Evolutionary conservation across 1,140 invertebrate genomes (phyloP), one percentile per base, ranked within the genome.

Genomic region (Drosophila baimaii): DNA sequence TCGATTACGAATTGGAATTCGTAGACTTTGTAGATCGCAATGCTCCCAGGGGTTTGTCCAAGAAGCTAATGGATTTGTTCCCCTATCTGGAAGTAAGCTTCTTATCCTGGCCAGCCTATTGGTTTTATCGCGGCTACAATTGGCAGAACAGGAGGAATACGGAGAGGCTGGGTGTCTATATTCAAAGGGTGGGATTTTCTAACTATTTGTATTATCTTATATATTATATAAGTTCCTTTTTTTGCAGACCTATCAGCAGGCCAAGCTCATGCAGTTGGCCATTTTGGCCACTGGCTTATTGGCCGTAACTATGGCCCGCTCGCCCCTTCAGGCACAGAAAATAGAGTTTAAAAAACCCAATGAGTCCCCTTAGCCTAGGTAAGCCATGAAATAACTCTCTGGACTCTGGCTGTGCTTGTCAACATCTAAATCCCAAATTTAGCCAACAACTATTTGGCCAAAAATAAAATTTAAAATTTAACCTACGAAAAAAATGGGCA

Each of bases 61-160:
- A 56, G 0, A 91, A 84, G 21, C 23, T 91, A 5, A 44, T 79
- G 7, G 61, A 33, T 2, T 62, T 90, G 23, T 3, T 79, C 35
- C 90, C 90, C 5, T 91, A 68, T 54, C 21, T 91, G 41, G 44
- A 69, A n/a, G 13, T 62, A 0, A 77, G 85, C 17, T 74, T 91
- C 1, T n/a, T 90, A 1, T 49, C 74, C 15, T 91, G 90, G 90
- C 90, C 90, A 17, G 43, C 63, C 3, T 91, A 68, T 47, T 91
- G 90, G 90, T 0, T 90, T 8, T 91, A 73, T 44, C 82, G 90
- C 0, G 77, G 90, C 25, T 44, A 57, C 25, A 46, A 79, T 31
- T 91, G 90, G 90, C 75, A 85, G 7, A 21, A 0, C 51, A 47
- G 25, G 25, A 63, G 85, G 0, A 73, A 73, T 13, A 81, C 61